Evolutionary conservation across 92 coral and sea anemone species (phyloP).

Genomic region (Epizoanthus stellaris): DNA sequence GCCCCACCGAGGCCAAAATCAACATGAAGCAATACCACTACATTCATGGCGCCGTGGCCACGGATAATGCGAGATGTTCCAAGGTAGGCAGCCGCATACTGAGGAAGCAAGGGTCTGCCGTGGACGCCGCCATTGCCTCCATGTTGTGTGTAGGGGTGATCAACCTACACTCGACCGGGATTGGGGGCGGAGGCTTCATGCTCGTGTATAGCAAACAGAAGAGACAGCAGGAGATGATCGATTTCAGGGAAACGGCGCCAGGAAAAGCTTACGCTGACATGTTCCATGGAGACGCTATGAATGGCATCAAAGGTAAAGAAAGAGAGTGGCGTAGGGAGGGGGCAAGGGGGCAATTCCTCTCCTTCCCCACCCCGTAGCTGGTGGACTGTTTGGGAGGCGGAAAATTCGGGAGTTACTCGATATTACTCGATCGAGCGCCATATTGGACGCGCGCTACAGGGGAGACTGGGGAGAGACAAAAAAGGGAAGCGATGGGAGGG

Average conservation of each 20-base stretch:
- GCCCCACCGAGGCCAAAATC: conserved; percentile 53
- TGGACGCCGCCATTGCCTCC: conserved; percentile 92
- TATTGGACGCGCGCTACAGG: no score
- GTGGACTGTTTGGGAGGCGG: no score
- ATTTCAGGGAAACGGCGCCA: conserved; percentile 98
- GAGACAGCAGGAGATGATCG: conserved; percentile 90
- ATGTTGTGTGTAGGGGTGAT: conserved; percentile 95
- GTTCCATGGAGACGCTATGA: conserved; percentile 89
- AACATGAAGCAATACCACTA: conserved; percentile 65
- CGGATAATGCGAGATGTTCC: conserved; percentile 87
- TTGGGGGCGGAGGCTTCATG: conserved; percentile 99
- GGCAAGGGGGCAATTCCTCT: not conserved
- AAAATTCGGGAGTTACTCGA: no score
- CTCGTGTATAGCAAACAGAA: conserved; percentile 74
- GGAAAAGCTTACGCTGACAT: conserved; percentile 73
- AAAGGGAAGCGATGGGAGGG: not conserved
- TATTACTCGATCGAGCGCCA: no score
- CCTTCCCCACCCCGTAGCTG: no score
- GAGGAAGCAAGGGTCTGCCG: conserved; percentile 88
- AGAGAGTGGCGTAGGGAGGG: not conserved
- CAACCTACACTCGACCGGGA: conserved; percentile 93
- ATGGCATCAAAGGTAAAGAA: conserved; percentile 91
- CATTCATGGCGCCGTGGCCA: conserved; percentile 89
- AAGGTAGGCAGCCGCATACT: conserved; percentile 77
- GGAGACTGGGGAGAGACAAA: no score